Conservation (phyloP, 2,888 invertebrate genomes). For the Metopia argyrocephala region DNA sequence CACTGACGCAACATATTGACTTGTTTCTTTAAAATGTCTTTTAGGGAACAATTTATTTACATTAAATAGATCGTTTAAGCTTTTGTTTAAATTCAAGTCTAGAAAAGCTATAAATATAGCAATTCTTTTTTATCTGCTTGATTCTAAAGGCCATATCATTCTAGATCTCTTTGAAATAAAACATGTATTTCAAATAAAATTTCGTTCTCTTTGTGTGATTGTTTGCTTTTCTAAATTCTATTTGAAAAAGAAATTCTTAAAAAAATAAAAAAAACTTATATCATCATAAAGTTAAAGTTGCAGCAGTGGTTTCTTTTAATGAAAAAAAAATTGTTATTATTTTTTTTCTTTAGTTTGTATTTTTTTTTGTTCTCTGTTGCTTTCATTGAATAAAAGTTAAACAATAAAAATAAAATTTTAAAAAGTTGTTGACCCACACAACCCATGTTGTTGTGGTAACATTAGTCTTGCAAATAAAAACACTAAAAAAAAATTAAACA, state of each 20-base stretch:
- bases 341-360: not conserved
- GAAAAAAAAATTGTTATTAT: not conserved
- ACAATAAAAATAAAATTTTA: constrained; percentile 34
- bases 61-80: too few relatives aligned
- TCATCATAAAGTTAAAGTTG: constrained; percentile 13
- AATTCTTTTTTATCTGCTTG: not conserved
- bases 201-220: not conserved
- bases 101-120: too few relatives aligned
- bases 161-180: too few relatives aligned
- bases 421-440: constrained; percentile 51
- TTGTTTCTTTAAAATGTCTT: too few relatives aligned
- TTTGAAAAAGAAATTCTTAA: not conserved
- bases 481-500: not conserved
- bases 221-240: not conserved
- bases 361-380: constrained; percentile 3
- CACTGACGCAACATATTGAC: too few relatives aligned
- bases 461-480: not conserved
- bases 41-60: too few relatives aligned
- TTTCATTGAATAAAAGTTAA: constrained; percentile 15
- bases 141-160: too few relatives aligned
- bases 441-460: constrained; percentile 33
- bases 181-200: constrained; percentile 1
- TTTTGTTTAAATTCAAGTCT: not conserved
- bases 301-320: constrained; percentile 9
- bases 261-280: not conserved